phyloP scores from a whole-genome alignment of 2,113 vertebrate genomes.

The Paedocypris sp. region DNA sequence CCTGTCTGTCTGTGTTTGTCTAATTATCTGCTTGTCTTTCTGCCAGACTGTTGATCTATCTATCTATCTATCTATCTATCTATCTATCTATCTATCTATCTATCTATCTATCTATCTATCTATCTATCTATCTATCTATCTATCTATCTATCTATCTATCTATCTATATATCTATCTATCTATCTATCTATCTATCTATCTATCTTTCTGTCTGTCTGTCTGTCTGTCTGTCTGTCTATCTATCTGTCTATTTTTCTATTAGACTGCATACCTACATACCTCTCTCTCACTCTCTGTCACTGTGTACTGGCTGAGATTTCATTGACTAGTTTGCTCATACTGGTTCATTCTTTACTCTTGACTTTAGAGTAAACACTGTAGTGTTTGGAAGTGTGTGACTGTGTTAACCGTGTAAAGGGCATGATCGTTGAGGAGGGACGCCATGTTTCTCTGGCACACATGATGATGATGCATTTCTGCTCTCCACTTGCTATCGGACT shows the following conservation, averaged over 20 bases:
- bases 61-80: not conserved
- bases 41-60: not conserved
- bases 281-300: too few species aligned
- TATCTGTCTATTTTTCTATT: not conserved
- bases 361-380: not conserved
- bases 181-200: not conserved
- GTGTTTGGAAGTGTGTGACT: too few species aligned
- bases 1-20: not conserved
- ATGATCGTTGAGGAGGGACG: not conserved
- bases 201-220: too few species aligned
- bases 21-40: not conserved
- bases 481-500: not conserved
- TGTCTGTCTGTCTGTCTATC: too few species aligned
- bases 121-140: not conserved
- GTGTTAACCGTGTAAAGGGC: not conserved
- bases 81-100: not conserved
- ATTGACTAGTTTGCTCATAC: not conserved
- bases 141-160: not conserved
- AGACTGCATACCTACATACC: too few species aligned
- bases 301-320: not conserved
- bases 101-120: not conserved
- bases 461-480: not conserved
- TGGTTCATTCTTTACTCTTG: not conserved
- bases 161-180: conserved; percentile 4
- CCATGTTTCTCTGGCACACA: not conserved